Conservation (phyloP, 2,113 vertebrate species). For the Otolemur garnettii region DNA sequence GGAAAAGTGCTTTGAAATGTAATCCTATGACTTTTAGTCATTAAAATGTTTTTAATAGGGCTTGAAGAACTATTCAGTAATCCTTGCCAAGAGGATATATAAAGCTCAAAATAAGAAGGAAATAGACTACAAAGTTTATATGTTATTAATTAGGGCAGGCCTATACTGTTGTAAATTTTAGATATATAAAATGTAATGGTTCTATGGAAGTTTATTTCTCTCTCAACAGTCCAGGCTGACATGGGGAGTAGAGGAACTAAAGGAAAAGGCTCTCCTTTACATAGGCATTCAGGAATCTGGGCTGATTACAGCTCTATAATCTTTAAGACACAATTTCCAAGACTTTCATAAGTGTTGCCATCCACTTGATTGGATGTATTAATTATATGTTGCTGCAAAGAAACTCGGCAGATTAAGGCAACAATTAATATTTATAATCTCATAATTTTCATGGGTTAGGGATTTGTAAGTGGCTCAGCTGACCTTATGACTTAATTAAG, state of each 20-base stretch:
- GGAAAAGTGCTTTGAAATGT: background rate
- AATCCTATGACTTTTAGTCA: background rate
- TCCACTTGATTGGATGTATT: background rate
- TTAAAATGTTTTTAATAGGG: background rate
- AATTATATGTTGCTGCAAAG: background rate
- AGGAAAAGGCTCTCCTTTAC: background rate
- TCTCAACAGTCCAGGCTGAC: background rate
- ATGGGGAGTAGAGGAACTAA: background rate
- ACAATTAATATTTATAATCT: constrained; percentile 18
- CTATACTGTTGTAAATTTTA: constrained; percentile 5
- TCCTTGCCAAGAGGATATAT: background rate
- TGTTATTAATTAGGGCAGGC: background rate
- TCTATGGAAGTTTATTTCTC: background rate
- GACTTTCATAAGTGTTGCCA: background rate
- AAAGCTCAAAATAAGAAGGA: background rate
- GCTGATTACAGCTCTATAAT: background rate
- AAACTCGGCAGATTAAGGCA: constrained; percentile 27
- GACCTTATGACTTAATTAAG: background rate
- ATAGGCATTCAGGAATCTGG: background rate
- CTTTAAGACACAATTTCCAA: background rate
- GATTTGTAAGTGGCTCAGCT: constrained; percentile 17
- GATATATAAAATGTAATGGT: background rate
- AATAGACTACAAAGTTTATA: background rate
- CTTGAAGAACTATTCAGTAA: constrained; percentile 29
- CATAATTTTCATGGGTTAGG: background rate